Evolutionary conservation across 2,113 vertebrate genomes (phyloP).

Genomic region (Phyllostomus discolor): DNA sequence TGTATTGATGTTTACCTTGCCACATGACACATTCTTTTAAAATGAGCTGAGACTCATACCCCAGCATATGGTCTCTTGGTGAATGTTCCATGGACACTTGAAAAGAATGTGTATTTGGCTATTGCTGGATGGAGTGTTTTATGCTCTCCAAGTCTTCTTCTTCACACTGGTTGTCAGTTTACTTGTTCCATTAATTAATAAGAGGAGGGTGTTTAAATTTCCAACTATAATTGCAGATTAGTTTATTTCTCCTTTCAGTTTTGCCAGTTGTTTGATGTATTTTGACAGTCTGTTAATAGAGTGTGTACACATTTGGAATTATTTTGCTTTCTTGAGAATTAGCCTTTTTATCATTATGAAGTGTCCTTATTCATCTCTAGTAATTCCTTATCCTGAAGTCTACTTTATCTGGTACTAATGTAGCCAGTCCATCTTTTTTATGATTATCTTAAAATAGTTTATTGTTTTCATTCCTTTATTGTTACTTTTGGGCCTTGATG

Average conservation of each 20-base stretch:
- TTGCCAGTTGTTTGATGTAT: not conserved
- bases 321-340: not conserved
- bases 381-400: not conserved
- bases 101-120: constrained; percentile 8
- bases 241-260: constrained; percentile 14
- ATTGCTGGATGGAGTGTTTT: not conserved
- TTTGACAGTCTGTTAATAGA: not conserved
- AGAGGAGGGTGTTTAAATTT: not conserved
- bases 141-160: not conserved
- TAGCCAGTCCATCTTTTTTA: not conserved
- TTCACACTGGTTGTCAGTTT: not conserved
- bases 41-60: not conserved
- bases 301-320: not conserved
- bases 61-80: not conserved
- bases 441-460: not conserved
- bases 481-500: not conserved
- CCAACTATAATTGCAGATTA: not conserved
- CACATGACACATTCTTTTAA: not conserved
- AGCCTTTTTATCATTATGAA: not conserved
- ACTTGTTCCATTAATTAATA: not conserved
- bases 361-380: not conserved
- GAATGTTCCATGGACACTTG: not conserved
- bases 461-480: not conserved
- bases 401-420: not conserved
- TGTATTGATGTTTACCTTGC: not conserved